Evolutionary conservation across 2,113 vertebrate species (phyloP).

Genomic region (Strix uralensis): DNA sequence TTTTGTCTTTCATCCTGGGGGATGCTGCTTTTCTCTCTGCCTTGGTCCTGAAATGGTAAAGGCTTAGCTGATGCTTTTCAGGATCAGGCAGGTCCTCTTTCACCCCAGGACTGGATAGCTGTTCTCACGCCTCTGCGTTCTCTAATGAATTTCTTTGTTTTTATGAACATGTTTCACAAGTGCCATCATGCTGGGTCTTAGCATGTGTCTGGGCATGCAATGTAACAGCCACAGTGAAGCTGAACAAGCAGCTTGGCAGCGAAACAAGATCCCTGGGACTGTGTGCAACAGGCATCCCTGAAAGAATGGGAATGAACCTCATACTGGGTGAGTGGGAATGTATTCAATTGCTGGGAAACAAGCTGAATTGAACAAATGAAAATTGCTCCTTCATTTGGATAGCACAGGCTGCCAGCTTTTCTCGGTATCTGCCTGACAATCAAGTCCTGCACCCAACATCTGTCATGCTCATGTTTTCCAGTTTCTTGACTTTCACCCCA

Average conservation of each 20-base stretch:
- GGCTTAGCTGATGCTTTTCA: neutral
- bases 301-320: constrained; percentile 20
- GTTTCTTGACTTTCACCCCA: neutral
- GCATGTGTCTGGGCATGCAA: neutral
- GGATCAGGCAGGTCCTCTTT: neutral
- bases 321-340: neutral
- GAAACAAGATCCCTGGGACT: neutral
- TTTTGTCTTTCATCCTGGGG: neutral
- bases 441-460: neutral
- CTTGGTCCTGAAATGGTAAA: neutral
- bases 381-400: neutral
- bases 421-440: neutral
- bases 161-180: neutral
- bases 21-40: neutral
- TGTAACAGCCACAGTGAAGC: neutral
- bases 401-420: neutral
- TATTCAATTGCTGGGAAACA: constrained; percentile 47
- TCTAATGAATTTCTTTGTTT: neutral
- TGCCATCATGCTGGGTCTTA: neutral
- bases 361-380: constrained; percentile 48
- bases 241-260: constrained; percentile 34
- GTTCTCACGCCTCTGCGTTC: neutral
- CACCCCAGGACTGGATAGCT: neutral
- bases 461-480: neutral
- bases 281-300: neutral